Evolutionary conservation across 1,140 invertebrate species (phyloP).

Genomic region (Ceratina calcarata): DNA sequence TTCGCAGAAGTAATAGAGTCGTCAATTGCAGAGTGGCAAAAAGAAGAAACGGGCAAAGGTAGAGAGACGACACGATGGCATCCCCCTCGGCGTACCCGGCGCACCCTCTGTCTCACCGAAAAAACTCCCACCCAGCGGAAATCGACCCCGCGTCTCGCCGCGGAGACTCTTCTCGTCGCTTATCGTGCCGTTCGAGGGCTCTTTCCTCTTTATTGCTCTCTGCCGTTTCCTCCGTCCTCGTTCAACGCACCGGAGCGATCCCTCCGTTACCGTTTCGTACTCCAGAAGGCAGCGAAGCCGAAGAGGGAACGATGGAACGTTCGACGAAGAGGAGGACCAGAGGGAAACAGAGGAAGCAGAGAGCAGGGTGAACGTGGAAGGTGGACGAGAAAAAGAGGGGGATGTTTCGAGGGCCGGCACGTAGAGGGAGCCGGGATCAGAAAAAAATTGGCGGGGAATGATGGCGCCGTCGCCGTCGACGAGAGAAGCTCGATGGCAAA

Average conservation of each 20-base stretch:
- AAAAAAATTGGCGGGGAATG: slow-evolving; percentile 70
- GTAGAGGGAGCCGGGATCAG: slow-evolving; percentile 63
- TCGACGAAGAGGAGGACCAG: slow-evolving; percentile 8
- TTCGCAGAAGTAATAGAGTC: slow-evolving; percentile 64
- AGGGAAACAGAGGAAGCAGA: not conserved
- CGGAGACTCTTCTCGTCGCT: slow-evolving; percentile 59
- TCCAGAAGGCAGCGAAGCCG: slow-evolving; percentile 47
- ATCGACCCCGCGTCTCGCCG: slow-evolving; percentile 63
- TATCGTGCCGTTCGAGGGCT: slow-evolving; percentile 59
- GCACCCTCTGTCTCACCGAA: slow-evolving; percentile 28
- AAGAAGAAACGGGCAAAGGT: slow-evolving; percentile 59
- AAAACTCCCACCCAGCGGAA: slow-evolving; percentile 67
- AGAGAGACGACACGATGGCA: slow-evolving; percentile 50
- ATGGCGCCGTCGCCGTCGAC: slow-evolving; percentile 66
- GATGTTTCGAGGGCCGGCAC: slow-evolving; percentile 42
- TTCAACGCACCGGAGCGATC: slow-evolving; percentile 45
- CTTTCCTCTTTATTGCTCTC: slow-evolving; percentile 55
- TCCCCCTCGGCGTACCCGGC: slow-evolving; percentile 21
- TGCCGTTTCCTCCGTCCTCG: slow-evolving; percentile 28
- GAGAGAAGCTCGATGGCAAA: slow-evolving; percentile 40
- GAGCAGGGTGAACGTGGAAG: slow-evolving; percentile 12
- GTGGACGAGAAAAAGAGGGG: slow-evolving; percentile 49
- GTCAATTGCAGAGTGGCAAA: slow-evolving; percentile 64
- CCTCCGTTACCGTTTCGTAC: slow-evolving; percentile 6
- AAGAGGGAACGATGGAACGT: slow-evolving; percentile 43